Evolutionary conservation across 2,888 invertebrate genomes (phyloP), one percentile per base, ranked within the genome.

Genomic region (Lepidonotus clava): DNA sequence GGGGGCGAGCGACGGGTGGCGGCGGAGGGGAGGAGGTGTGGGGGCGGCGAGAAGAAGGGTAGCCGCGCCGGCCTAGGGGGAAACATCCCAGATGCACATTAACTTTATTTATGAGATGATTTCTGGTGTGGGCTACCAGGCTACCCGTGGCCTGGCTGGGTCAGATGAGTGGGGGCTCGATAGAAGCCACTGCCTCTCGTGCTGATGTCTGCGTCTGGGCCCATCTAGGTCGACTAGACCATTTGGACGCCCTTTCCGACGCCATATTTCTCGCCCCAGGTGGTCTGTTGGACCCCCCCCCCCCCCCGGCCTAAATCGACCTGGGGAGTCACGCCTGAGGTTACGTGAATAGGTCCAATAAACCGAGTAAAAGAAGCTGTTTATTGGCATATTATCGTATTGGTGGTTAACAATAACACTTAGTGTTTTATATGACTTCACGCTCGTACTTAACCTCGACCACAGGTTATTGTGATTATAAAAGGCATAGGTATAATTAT

Each of bases 21-120:
- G n/a, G 66, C 11, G 14, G n/a, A 24, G 66, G 24, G 24, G 66
- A n/a, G 66, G 66, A 46, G 32, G 32, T 8, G 6, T 21, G 24
- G 11, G 24, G 24, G 11, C n/a, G 11, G 46, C 8, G 66, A 28
- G n/a, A 28, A 6, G 24, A 14, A 8, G 66, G 51, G 21, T n/a
- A n/a, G 46, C 46, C 46, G 46, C 8, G 46, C 46, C 46, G 46
- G 18, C 46, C 46, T 18, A n/a, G 66, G 66, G 36, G 76, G 38
- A 76, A 76, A 61, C 61, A 61, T 61, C 61, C 61, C 61, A 61
- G 61, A 28, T 28, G 76, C 76, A 76, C 76, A 76, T 76, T 76
- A 76, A 80, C 41, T 41, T 80, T 80, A 80, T 80, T 80, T 80
- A 80, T 80, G 80, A 51, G 80, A 46, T 46, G 80, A 46, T 80